Evolutionary conservation across 2,113 vertebrate species (phyloP), one percentile per base, ranked within the genome.

Genomic region (Campylorhamphus procurvoides): DNA sequence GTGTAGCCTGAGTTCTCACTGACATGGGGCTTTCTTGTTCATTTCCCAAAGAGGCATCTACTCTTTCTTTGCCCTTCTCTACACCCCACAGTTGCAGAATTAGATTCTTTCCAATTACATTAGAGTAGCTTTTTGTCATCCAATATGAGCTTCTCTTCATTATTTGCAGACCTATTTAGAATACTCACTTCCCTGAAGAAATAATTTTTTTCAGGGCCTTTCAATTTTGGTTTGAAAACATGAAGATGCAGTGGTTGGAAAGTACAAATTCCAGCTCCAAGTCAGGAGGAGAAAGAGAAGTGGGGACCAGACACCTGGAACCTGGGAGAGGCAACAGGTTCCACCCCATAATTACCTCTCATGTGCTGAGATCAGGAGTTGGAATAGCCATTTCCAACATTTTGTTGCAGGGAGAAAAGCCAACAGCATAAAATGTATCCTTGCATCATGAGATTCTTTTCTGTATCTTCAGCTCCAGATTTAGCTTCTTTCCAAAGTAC

Each of bases 311-410:
- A 40, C 28, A 63, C 17, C 50, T 73, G 47, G n/a, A 53, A 20
- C 37, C 16, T 78, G 28, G 69, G 58, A 92, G 29, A 33, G 29
- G 28, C 46, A 77, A 53, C 72, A 78, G 52, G 74, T 90, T 74
- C 72, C 39, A 84, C 49, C 19, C 76, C 47, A 15, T 91, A 77
- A 86, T 73, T 82, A 83, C 49, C 31, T 89, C 64, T 86, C 44
- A 66, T 69, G 56, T 53, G 58, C 81, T 91, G 62, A 92, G 78
- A 91, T 91, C 78, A 93, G 66, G 82, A 85, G 82, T 93, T 74
- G 19, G 49, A 85, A 78, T 94, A 89, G 78, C 53, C 49, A 35
- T 84, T 91, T 93, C 72, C 90, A 69, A 63, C 52, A 46, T 87
- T 81, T 81, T 77, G 47, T 68, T 92, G 64, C 49, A 75, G 52